Evolutionary conservation across 2,797 vertebrate genomes (phyloP).

Genomic region (Gadopsis bispinosus): DNA sequence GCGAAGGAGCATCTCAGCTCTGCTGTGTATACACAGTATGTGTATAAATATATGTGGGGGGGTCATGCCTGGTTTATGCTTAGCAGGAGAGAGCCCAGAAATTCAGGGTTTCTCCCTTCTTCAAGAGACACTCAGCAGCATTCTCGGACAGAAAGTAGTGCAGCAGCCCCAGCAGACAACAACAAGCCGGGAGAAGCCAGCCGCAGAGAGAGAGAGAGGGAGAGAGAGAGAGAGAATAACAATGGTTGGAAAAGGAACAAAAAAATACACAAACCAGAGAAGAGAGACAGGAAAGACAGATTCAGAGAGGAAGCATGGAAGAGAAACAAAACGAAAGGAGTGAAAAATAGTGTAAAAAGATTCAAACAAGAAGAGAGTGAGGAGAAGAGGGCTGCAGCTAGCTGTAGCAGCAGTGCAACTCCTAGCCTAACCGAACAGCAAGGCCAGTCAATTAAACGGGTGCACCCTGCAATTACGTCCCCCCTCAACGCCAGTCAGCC

Average conservation of each 20-base stretch:
- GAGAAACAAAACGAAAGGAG: slow-evolving; percentile 17
- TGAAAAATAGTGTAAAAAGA: slow-evolving; percentile 23
- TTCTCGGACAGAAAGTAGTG: slow-evolving; percentile 71
- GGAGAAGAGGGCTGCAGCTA: slow-evolving; percentile 58
- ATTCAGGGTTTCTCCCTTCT: slow-evolving; percentile 54
- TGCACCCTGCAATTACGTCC: slow-evolving; percentile 78
- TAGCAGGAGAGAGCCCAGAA: slow-evolving; percentile 57
- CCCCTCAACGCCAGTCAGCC: slow-evolving; percentile 69
- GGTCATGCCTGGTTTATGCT: slow-evolving; percentile 75
- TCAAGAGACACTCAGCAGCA: slow-evolving; percentile 70
- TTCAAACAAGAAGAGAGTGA: not conserved
- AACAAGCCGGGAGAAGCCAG: slow-evolving; percentile 82
- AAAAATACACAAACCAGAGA: not conserved
- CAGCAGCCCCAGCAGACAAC: slow-evolving; percentile 82
- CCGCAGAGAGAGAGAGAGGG: slow-evolving; percentile 41
- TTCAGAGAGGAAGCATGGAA: not conserved
- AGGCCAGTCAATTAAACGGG: slow-evolving; percentile 76
- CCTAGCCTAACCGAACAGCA: slow-evolving; percentile 66
- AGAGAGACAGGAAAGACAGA: slow-evolving; percentile 8
- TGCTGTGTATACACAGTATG: slow-evolving; percentile 35
- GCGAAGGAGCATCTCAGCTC: slow-evolving; percentile 45
- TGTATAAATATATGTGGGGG: slow-evolving; percentile 42
- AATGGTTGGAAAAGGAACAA: not conserved
- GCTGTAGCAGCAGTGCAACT: slow-evolving; percentile 70
- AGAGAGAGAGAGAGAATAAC: not conserved